Base-by-base conservation (phyloP, 64 coral and sea anemone species). In the Exaiptasia diaphana region DNA sequence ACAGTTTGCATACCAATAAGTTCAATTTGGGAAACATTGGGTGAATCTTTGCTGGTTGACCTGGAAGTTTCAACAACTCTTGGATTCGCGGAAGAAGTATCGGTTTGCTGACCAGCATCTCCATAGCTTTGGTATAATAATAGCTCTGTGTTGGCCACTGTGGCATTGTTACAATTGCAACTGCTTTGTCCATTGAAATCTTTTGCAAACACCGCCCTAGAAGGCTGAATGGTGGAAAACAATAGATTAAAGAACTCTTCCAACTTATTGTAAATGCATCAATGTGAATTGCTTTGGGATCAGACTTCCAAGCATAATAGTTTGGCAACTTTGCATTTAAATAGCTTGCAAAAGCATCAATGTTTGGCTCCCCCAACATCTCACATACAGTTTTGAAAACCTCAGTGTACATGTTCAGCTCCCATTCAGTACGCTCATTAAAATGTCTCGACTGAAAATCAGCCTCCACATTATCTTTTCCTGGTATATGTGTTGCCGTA, bases 321-420 rank as follows among this genome's bases (percentile, higher is more conserved):
- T 18, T 20, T 0, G 32, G 28, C 29, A 67, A 40, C 68, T 87
- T 77, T 23, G 37, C 54, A 74, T 34, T 76, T 55, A 27, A 34
- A 75, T 74, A 75, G 37, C 53, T 62, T 36, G 50, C 68, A 85
- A 85, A 85, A 74, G 71, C 41, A 61, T 74, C 82, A 72, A 85
- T 85, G 35, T 73, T 43, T 39, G 65, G 67, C 57, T 72, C 43
- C 11, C 81, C 64, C 32, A 76, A 50, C 59, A 46, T 64, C 37
- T 62, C 27, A 39, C 39, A 50, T 13, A 63, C 50, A 13, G 27
- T 30, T 23, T 41, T 30, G 49, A 58, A 85, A n/a, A 85, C 31
- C 36, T 73, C 33, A 25, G 39, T 21, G 20, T 21, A 72, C 30
- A 41, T 72, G 57, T 83, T 38, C 53, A 83, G 80, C 21, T 67